Evolutionary conservation across 2,888 invertebrate species (phyloP), one percentile per base, ranked within the genome.

Genomic region (Nasonia oneida): DNA sequence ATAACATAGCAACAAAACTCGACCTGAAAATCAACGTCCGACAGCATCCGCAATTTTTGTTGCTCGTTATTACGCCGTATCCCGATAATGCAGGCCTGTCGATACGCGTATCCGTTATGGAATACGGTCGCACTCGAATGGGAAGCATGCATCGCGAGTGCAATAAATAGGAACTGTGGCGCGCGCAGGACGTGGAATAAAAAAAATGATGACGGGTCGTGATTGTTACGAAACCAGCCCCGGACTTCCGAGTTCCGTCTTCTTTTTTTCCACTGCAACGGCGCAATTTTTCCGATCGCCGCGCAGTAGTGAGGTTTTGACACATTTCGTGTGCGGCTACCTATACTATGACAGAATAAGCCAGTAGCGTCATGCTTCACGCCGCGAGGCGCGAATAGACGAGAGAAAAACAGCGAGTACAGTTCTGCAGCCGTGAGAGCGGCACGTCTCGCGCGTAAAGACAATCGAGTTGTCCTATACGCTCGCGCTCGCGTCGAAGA

Each of bases 371-470:
- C 71, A 33, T 50, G 23, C 8, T 61, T n/a, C 39, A 5, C 23
- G 67, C 47, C 47, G 29, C 15, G 39, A 47, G 33, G 76, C 64
- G 23, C n/a, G 15, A 70, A 33, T 53, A 75, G 80, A 29, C 6
- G 1, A 73, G 39, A 71, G 61, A 50, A 75, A 57, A n/a, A 23
- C 23, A 61, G 14, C 37, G 29, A 74, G 70, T 79, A 76, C 79
- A 80, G 86, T 77, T 81, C 76, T 71, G 74, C 33, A 37, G 83
- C 77, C 76, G 83, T 76, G 80, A 82, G 29, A 73, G 86, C 81
- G 85, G 77, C 85, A 71, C 83, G 81, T 87, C 83, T 83, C 85
- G 87, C 87, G 83, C 85, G 85, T 85, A 87, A 87, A 85, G 80
- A 87, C 85, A 87, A 87, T 87, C 81, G 84, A 71, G 86, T 8